phyloP scores from a whole-genome alignment of 1,140 invertebrate species.

The Drosophila sucinea region DNA sequence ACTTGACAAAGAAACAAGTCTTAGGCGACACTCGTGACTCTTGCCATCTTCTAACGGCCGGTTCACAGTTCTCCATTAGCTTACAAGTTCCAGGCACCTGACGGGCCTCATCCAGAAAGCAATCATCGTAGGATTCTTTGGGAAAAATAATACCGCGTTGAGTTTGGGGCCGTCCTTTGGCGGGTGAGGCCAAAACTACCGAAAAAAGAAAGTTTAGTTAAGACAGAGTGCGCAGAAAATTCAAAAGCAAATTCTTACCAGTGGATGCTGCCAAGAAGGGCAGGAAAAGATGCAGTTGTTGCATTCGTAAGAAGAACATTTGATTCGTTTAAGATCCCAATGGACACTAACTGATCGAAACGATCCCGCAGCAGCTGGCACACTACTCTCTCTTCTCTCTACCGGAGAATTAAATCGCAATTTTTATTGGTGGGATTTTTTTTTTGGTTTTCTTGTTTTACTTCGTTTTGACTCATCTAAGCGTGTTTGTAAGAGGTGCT shows the following conservation, averaged over 20 bases:
- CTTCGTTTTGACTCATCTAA: constrained; percentile 2
- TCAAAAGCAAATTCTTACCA: background rate
- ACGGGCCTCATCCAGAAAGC: constrained; percentile 48
- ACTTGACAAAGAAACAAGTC: constrained; percentile 76
- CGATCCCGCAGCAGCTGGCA: background rate
- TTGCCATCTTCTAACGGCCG: constrained; percentile 54
- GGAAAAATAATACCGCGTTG: constrained; percentile 69
- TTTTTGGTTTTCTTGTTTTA: background rate
- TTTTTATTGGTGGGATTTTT: background rate
- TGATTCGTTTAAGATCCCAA: background rate
- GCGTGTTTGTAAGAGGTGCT: background rate
- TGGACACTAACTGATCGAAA: background rate
- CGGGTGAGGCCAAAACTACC: constrained; percentile 36
- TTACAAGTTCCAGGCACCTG: constrained; percentile 52
- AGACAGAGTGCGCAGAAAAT: background rate
- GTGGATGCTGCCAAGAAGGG: background rate
- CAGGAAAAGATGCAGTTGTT: background rate
- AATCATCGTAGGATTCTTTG: constrained; percentile 68
- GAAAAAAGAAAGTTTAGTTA: background rate
- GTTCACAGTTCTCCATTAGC: constrained; percentile 58
- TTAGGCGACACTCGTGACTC: constrained; percentile 49
- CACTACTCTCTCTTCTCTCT: background rate
- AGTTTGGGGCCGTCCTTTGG: constrained; percentile 45
- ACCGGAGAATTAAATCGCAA: constrained; percentile 5
- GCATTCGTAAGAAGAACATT: background rate